Conservation (phyloP, 2,113 vertebrate species). For the Xyrauchen texanus region DNA sequence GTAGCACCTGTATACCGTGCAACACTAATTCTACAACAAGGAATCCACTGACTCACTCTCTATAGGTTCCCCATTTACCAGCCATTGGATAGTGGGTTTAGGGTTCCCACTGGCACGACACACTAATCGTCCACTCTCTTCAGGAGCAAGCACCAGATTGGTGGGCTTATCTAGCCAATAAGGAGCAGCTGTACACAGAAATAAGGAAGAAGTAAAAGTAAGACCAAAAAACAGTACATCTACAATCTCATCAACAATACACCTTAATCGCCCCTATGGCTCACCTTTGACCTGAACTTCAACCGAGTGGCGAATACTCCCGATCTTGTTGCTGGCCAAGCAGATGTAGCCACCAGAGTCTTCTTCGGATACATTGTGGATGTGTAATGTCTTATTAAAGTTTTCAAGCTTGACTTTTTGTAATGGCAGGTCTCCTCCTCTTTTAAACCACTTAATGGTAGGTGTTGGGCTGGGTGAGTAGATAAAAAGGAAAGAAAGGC, state of each 20-base stretch:
- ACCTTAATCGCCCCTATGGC: constrained; percentile 52
- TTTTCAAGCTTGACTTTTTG: constrained; percentile 87
- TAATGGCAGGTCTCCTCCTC: constrained; percentile 87
- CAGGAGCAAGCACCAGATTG: constrained; percentile 89
- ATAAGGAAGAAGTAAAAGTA: not conserved
- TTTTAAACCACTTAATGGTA: constrained; percentile 92
- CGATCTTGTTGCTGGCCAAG: constrained; percentile 92
- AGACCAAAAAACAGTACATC: not conserved
- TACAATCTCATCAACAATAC: not conserved
- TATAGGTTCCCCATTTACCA: constrained; percentile 86
- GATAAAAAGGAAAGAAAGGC: not conserved
- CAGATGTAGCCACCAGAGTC: constrained; percentile 93
- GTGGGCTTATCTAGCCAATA: constrained; percentile 93
- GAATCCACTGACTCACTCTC: constrained; percentile 73
- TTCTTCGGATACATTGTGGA: constrained; percentile 88
- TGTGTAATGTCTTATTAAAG: constrained; percentile 88
- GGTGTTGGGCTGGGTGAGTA: constrained; percentile 82
- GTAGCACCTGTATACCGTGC: too few relatives aligned
- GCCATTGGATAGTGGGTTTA: constrained; percentile 91
- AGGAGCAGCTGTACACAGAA: constrained; percentile 81
- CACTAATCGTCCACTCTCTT: constrained; percentile 87
- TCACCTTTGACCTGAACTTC: constrained; percentile 96
- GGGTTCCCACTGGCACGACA: constrained; percentile 94
- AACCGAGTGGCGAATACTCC: constrained; percentile 91
- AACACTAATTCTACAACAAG: not conserved